These are phyloP conservation scores for Pitta sordida DNA, from an alignment of 2,113 vertebrate genomes.

Conservation along the genomic window DNA sequence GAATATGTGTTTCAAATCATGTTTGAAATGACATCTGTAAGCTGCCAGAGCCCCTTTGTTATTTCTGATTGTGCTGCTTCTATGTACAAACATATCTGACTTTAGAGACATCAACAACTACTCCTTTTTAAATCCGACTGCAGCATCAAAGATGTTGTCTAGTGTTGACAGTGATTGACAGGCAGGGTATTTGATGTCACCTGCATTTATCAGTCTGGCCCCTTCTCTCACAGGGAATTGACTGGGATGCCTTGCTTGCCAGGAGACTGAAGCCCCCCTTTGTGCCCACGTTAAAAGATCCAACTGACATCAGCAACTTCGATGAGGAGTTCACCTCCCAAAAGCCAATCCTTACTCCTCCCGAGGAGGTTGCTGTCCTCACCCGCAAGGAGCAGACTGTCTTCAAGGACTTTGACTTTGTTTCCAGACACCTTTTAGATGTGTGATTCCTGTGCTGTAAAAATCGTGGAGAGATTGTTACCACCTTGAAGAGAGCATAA, in stretches of 20 bases:
- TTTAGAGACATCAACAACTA: neutral
- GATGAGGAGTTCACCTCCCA: conserved; percentile 89
- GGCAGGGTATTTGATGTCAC: neutral
- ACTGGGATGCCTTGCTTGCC: conserved; percentile 87
- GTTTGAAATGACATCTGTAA: neutral
- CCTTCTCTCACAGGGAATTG: conserved; percentile 71
- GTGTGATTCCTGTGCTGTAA: neutral
- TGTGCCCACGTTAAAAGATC: conserved; percentile 78
- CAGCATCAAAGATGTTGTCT: neutral
- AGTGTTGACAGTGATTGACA: neutral
- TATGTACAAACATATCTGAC: neutral
- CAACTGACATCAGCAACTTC: conserved; percentile 83
- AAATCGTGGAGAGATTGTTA: neutral
- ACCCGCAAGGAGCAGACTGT: conserved; percentile 77
- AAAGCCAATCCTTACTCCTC: conserved; percentile 82
- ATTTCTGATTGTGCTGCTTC: neutral
- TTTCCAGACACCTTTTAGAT: conserved; percentile 73
- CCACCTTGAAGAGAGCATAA: neutral
- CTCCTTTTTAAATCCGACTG: neutral
- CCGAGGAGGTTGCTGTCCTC: conserved; percentile 68
- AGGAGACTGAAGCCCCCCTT: conserved; percentile 81
- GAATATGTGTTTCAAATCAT: neutral
- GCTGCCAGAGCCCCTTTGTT: neutral
- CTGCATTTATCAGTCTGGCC: neutral
- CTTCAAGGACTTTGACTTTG: conserved; percentile 90